Percentiles rank a stretch among this genome's conserved stretches.
These are phyloP conservation scores for Acromyrmex charruanus DNA, from an alignment of 1,140 invertebrate genomes.

Conservation along the genomic window DNA sequence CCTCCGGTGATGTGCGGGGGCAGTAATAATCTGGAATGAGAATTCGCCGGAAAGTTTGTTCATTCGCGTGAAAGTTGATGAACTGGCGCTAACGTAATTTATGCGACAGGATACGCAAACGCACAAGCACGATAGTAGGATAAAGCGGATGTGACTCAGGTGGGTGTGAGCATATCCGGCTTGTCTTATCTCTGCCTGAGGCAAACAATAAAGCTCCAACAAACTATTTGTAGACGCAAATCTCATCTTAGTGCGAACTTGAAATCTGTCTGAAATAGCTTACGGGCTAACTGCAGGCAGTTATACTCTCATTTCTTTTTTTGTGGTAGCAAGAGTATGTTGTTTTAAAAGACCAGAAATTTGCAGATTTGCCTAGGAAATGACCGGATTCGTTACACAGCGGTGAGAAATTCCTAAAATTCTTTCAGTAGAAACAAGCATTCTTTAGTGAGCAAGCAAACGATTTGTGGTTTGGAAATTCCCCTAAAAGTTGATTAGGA, in stretches of 20 bases:
- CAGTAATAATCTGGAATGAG: constrained; percentile 49
- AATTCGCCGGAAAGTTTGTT: constrained; percentile 44
- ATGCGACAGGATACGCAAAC: constrained; percentile 38
- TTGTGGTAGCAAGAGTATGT: not conserved
- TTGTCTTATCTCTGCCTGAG: constrained; percentile 30
- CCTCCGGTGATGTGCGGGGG: constrained; percentile 2
- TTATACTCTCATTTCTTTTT: not conserved
- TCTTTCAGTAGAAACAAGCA: not conserved
- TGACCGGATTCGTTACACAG: constrained; percentile 12
- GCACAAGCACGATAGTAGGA: constrained; percentile 3
- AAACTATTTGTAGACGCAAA: constrained; percentile 46
- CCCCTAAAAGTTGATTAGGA: not conserved
- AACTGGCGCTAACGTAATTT: constrained; percentile 60
- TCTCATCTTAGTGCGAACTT: constrained; percentile 38
- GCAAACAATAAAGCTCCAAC: constrained; percentile 54
- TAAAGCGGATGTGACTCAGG: constrained; percentile 4
- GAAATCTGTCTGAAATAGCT: constrained; percentile 51
- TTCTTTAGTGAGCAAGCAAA: not conserved
- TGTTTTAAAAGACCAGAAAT: not conserved
- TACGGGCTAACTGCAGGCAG: not conserved
- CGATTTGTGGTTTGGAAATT: not conserved
- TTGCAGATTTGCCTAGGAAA: constrained; percentile 2
- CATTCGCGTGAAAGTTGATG: constrained; percentile 50
- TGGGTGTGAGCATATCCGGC: constrained; percentile 19
- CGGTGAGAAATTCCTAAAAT: not conserved